Base-by-base conservation (phyloP, 2,113 vertebrate genomes). In the Malaclemys terrapin region DNA sequence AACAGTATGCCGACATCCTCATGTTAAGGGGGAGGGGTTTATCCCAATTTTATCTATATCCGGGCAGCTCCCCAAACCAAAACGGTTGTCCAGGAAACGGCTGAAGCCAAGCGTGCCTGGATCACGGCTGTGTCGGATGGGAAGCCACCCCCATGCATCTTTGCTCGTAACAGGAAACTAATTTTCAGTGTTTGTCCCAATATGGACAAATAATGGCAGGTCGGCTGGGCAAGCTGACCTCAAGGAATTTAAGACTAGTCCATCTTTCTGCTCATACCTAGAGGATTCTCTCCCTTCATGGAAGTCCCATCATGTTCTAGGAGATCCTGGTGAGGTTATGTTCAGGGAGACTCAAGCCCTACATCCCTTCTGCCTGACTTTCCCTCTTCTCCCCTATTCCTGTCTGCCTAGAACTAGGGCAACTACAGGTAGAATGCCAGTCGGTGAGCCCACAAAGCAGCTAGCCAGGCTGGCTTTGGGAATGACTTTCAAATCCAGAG, bases 11-110 rank as follows among this genome's bases (percentile, higher is more conserved):
- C 56, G 80, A 14, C 50, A 80, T 93, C 88, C 82, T 59, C 3
- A 1, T 2, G 0, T 10, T 81, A 88, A 75, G 4, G 0, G 11
- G 85, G 75, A 93, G 87, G 87, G 89, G 91, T 89, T 95, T 2
- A 4, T 81, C 92, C 89, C 42, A 1, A 69, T 76, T 93, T 95
- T 96, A 97, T 96, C 91, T 78, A 89, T 95, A 97, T 95, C 96
- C 89, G 89, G 92, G 97, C 96, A 1, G 0, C 79, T 92, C 54
- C 91, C 89, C 90, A 42, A 92, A 94, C 93, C 97, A 96, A 96
- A 97, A 78, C 96, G 95, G 95, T 96, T 97, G 97, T 96, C 96
- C 1, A 1, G 90, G 89, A 96, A 91, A 81, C 93, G 94, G 88
- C 54, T 25, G 89, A 89, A 95, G 96, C 93, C 93, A 95, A 96